Base-by-base conservation (phyloP, 1,140 invertebrate genomes). In the Aradophagus sp. region DNA sequence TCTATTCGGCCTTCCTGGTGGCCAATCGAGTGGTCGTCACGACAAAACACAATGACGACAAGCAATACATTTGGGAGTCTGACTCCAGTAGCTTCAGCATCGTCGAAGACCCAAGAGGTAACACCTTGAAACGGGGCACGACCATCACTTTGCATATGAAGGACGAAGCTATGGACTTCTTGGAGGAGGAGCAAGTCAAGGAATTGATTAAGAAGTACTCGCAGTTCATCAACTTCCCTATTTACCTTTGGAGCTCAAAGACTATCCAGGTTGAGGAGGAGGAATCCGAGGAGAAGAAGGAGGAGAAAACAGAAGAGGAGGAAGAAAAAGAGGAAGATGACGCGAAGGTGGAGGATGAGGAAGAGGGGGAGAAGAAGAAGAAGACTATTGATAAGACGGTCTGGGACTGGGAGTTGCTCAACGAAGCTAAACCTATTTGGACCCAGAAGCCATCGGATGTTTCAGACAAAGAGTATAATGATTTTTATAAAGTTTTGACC, bases 171-270 rank as follows among this genome's bases (percentile, higher is more conserved):
- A 88, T 92, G 70, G 97, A 99, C 84, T 99, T 95, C 87, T 84
- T 99, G 58, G 96, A 99, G 84, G 89, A 94, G 45, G 93, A 96
- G 73, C 97, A 96, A 2, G 89, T 99, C 11, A 93, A 92, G 70
- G 91, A 92, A 65, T 86, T 99, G 3, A 93, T 99, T 16, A 95
- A 94, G 82, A 99, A 99, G 85, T 99, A 99, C 85, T 98, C 96
- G 0, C 98, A 99, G 87, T 99, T 99, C 84, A 99, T 99, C 76
- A 99, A 99, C 84, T 99, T 99, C 89, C 94, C 95, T 12, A 99
- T 99, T 77, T 95, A 95, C 82, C 83, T 99, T 76, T 99, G 97
- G 97, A 89, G 92, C 27, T 97, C 95, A 81, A 97, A 94, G 86
- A 95, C 93, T 14, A 89, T 97, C 65, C 91, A 94, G 56, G 94